Evolutionary conservation across 1,140 invertebrate species (phyloP), one percentile per base, ranked within the genome.

Genomic region (Musca vetustissima): DNA sequence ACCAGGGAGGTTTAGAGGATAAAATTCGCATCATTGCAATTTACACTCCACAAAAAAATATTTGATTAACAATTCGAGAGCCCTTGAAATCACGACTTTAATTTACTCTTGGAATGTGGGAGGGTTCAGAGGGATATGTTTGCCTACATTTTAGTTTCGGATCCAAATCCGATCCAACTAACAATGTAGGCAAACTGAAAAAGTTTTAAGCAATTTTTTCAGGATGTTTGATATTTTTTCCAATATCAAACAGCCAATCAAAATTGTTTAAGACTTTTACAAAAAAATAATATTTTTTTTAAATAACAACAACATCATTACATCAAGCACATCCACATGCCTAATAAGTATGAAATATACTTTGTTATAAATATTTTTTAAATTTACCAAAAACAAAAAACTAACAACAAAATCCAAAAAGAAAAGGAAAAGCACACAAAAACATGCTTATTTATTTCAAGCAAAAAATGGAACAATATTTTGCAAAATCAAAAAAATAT

Each of bases 41-140:
- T 4, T 32, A 32, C 28, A 32, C 9, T 32, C 9, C 9, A 4
- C 28, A 32, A 32, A 4, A 3, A 3, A 32, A 32, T 32, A 32
- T 32, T 32, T 32, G 4, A 32, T 32, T 32, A 32, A 32, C 9
- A 4, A 32, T 32, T 32, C 28, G 9, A 32, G 9, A 9, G 28
- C 28, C 28, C 28, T 19, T 48, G 28, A 61, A 21, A 17, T n/a
- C n/a, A n/a, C n/a, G n/a, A n/a, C n/a, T 47, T 61, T 47, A 47
- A 55, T 55, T 24, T 49, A 69, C 76, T 64, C 72, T 75, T 79
- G 77, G 77, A 79, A 77, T 74, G 73, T 75, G 76, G 77, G 77
- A 75, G 77, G 77, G 77, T 77, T 77, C 61, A 79, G 77, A 79
- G 77, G 77, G 77, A 79, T 79, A 79, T 76, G 73, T 79, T 79